Base-by-base conservation (phyloP, 2,113 vertebrate species). In the Diphyllodes magnificus region DNA sequence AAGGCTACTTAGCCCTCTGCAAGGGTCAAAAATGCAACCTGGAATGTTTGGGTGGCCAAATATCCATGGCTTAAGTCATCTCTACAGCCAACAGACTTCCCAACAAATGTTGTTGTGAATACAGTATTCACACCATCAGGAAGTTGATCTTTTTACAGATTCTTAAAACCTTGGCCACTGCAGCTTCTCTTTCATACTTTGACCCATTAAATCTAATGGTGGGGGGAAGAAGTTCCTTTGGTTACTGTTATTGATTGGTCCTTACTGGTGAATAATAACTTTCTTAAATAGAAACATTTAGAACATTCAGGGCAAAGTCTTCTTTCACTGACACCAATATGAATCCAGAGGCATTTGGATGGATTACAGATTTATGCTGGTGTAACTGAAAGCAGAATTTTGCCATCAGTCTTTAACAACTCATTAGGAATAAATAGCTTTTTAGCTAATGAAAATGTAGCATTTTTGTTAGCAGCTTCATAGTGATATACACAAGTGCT, bases 341-440 rank as follows among this genome's bases (percentile, higher is more conserved):
- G 92, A 93, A 65, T 92, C 45, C 79, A 78, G n/a, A 88, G 68
- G 47, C 69, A 71, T 57, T 80, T 59, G 57, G 33, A 56, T 57
- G 80, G 71, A 65, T 95, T 91, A 63, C 69, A 95, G 59, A 80
- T 82, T 90, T 91, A 85, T 61, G 3, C 63, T 77, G 72, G 72
- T 95, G 59, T 83, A 91, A 97, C 57, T 61, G 82, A 90, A 95
- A 84, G 72, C 27, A 57, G 79, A 91, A 86, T 92, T 91, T 93
- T 92, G 60, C 94, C 90, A 57, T 81, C 87, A 69, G 66, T 92
- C 86, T 82, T 80, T 82, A 91, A 93, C 75, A 83, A 35, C 88
- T 94, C 85, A 90, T 97, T 97, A 97, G 88, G 84, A 64, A 95
- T 88, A 96, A 97, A 97, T 92, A 90, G 96, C 77, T 82, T 96